These are phyloP conservation scores for Micrastur ruficollis DNA, from an alignment of 2,797 vertebrate species.

Conservation along the genomic window DNA sequence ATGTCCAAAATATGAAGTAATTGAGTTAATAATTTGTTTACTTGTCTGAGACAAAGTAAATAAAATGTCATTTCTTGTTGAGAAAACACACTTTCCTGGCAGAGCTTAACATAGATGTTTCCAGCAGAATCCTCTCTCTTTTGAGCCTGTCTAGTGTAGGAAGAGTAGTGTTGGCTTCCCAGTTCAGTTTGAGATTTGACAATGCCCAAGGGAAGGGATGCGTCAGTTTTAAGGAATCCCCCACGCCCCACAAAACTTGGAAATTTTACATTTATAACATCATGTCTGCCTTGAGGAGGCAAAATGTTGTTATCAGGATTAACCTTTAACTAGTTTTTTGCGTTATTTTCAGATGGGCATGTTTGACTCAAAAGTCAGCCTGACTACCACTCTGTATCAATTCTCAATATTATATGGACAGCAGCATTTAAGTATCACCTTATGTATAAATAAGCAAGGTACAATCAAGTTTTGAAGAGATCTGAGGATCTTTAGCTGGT, in stretches of 20 bases:
- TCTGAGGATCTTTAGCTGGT: neutral
- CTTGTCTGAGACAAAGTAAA: constrained; percentile 7
- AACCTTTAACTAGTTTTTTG: constrained; percentile 4
- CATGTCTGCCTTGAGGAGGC: constrained; percentile 50
- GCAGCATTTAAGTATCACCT: neutral
- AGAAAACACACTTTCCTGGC: constrained; percentile 39
- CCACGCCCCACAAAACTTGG: constrained; percentile 53
- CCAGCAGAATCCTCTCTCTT: constrained; percentile 52
- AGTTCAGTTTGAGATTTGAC: constrained; percentile 38
- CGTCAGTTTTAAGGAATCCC: constrained; percentile 65
- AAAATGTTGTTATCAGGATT: constrained; percentile 46
- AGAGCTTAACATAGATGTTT: neutral
- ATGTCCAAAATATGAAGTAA: neutral
- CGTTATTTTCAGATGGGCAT: neutral
- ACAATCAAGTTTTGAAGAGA: neutral
- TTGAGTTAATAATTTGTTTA: neutral
- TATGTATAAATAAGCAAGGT: neutral
- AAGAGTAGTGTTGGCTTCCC: constrained; percentile 35
- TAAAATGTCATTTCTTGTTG: constrained; percentile 8
- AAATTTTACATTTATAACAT: constrained; percentile 60
- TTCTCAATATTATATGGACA: neutral
- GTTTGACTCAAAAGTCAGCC: neutral
- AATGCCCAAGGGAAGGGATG: constrained; percentile 48
- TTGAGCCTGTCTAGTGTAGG: neutral
- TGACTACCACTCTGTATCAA: neutral